Evolutionary conservation across 2,113 vertebrate genomes (phyloP).

Genomic region (Erinaceus europaeus): DNA sequence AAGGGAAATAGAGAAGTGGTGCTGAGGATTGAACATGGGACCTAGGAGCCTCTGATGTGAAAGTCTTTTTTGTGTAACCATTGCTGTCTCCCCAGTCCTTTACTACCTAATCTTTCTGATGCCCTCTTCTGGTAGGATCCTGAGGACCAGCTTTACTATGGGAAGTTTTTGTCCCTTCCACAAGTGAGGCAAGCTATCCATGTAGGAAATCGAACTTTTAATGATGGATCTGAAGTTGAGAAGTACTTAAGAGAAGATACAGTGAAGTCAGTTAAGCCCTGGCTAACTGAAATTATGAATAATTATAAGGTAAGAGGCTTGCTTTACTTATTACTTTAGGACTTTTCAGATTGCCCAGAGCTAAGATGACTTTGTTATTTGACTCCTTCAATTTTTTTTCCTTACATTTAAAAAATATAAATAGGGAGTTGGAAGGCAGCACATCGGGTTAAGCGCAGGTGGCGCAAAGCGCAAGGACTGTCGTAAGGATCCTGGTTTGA

Average conservation of each 20-base stretch:
- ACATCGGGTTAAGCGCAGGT: too few relatives aligned
- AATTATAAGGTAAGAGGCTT: conserved; percentile 87
- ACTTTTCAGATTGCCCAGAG: background rate
- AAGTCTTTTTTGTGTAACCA: too few relatives aligned
- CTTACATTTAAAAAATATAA: too few relatives aligned
- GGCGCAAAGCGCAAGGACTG: too few relatives aligned
- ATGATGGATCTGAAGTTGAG: conserved; percentile 83
- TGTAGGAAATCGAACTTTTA: conserved; percentile 88
- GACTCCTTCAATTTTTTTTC: background rate
- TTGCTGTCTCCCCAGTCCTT: too few relatives aligned
- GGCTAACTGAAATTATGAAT: conserved; percentile 89
- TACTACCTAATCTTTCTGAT: background rate
- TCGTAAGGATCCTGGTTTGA: too few relatives aligned
- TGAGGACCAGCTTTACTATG: conserved; percentile 84
- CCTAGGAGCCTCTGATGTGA: too few relatives aligned
- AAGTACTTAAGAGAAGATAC: conserved; percentile 86
- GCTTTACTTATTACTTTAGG: background rate
- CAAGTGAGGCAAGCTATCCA: conserved; percentile 86
- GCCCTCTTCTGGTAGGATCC: conserved; percentile 78
- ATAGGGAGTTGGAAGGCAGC: too few relatives aligned
- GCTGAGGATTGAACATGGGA: too few relatives aligned
- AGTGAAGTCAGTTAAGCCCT: conserved; percentile 90
- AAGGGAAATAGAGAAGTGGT: too few relatives aligned
- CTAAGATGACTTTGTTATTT: background rate
- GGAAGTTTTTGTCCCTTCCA: conserved; percentile 83